Evolutionary conservation across 2,888 invertebrate genomes (phyloP).

Genomic region (Thereva unica): DNA sequence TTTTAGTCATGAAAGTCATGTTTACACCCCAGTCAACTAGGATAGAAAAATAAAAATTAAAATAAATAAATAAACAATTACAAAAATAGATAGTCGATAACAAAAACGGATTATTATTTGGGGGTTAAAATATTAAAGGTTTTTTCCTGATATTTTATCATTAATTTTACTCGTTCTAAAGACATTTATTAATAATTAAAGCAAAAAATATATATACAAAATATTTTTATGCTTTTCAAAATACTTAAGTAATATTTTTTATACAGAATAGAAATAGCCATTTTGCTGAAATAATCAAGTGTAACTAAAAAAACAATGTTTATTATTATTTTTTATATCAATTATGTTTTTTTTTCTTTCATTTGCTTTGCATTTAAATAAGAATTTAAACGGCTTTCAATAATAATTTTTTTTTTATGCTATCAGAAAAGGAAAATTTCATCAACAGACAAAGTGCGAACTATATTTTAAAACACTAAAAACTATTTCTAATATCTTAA

Average conservation of each 20-base stretch:
- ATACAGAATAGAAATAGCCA: constrained; percentile 22
- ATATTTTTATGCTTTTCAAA: constrained; percentile 28
- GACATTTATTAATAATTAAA: constrained; percentile 32
- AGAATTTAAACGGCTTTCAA: constrained; percentile 2
- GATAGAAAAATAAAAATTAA: no score
- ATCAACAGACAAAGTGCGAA: no score
- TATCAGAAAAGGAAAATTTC: no score
- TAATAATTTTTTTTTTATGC: neutral
- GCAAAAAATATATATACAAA: constrained; percentile 27
- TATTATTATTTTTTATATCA: constrained; percentile 4
- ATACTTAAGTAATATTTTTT: constrained; percentile 2
- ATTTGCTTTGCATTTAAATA: constrained; percentile 13
- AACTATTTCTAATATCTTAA: no score
- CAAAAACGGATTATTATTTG: constrained; percentile 20
- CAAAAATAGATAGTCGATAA: neutral
- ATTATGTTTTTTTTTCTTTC: constrained; percentile 18
- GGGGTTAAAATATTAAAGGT: constrained; percentile 27
- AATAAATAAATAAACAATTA: no score
- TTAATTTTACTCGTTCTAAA: constrained; percentile 32
- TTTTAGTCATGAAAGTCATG: no score
- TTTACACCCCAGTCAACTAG: no score
- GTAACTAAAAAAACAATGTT: constrained; percentile 16
- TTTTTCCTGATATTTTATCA: constrained; percentile 27
- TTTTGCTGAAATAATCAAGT: constrained; percentile 5
- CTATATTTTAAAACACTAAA: no score